Conservation (phyloP, 2,113 vertebrate species). For the Lepidiolamprologus cunningtoni region DNA sequence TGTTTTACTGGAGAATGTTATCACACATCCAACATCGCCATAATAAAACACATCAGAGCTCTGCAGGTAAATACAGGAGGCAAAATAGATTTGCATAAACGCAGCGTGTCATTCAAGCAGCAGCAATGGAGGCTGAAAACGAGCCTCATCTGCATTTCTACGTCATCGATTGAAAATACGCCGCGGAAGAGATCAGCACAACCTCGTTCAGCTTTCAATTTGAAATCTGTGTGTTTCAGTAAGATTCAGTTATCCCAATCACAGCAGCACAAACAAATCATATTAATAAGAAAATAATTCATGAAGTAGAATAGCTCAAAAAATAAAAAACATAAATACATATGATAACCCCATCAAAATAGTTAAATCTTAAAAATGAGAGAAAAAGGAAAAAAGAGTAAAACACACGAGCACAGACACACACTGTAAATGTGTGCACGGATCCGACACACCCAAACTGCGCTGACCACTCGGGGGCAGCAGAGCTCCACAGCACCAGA, state of each 20-base stretch:
- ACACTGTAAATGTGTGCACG: background rate
- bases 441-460: background rate
- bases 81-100: background rate
- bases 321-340: background rate
- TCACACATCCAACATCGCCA: background rate
- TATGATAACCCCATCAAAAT: background rate
- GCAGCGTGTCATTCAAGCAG: background rate
- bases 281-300: background rate
- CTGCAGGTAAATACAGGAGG: background rate
- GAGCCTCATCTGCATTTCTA: background rate
- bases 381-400: background rate
- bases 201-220: background rate
- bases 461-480: background rate
- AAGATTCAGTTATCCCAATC: background rate
- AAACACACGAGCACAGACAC: background rate
- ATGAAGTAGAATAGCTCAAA: background rate
- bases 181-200: background rate
- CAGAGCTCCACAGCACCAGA: background rate
- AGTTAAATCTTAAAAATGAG: background rate
- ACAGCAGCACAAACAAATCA: background rate
- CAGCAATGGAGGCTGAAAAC: background rate
- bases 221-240: background rate
- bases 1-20: background rate
- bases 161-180: background rate
- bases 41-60: background rate